Conservation (phyloP, 1,140 invertebrate species). For the Philopotamus ludificatus region DNA sequence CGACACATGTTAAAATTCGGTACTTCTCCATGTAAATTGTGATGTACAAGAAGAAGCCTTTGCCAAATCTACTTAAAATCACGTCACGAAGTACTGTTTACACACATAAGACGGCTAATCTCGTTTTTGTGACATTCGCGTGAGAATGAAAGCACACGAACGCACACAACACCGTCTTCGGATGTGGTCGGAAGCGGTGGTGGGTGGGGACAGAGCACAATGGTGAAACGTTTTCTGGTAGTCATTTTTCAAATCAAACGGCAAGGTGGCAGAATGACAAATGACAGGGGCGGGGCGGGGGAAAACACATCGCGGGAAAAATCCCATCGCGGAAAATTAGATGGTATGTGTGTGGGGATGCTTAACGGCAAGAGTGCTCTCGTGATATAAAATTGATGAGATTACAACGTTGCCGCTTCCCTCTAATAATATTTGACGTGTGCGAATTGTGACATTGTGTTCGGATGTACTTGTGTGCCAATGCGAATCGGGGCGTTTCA, state of each 20-base stretch:
- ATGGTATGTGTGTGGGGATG: not conserved
- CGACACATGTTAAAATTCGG: too few relatives aligned
- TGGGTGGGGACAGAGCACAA: conserved; percentile 6
- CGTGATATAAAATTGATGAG: not conserved
- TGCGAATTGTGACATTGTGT: too few relatives aligned
- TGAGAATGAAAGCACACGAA: not conserved
- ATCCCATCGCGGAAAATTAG: conserved; percentile 20
- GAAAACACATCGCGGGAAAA: conserved; percentile 7
- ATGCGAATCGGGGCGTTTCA: not conserved
- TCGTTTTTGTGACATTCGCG: not conserved
- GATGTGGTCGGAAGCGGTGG: not conserved
- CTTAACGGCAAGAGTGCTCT: not conserved
- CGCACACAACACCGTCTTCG: not conserved
- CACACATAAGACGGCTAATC: not conserved
- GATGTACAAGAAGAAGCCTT: too few relatives aligned
- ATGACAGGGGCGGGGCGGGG: conserved; percentile 21
- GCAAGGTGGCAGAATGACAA: conserved; percentile 34
- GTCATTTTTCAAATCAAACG: conserved; percentile 38
- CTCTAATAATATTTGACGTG: too few relatives aligned
- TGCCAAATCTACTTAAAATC: not conserved
- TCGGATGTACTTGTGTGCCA: too few relatives aligned
- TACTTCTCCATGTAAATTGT: too few relatives aligned
- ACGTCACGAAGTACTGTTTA: not conserved
- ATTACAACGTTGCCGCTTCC: too few relatives aligned
- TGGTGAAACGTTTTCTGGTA: conserved; percentile 5